These are phyloP conservation scores for Chaitophorus viminalis DNA, from an alignment of 2,888 invertebrate species.

Conservation along the genomic window DNA sequence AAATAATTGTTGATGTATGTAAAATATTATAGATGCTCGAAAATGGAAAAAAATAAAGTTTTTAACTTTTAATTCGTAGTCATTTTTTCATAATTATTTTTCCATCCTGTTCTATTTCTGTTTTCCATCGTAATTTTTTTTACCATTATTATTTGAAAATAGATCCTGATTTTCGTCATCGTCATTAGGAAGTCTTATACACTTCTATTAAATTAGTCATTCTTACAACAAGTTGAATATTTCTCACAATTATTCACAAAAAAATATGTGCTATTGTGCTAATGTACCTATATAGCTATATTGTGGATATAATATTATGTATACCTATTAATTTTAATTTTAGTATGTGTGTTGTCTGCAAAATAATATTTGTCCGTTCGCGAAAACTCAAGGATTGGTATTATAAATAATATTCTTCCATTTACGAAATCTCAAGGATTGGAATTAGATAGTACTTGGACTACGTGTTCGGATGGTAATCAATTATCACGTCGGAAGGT, in stretches of 20 bases:
- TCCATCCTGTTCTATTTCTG: not conserved
- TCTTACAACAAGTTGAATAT: not conserved
- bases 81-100: not conserved
- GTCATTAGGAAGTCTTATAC: not conserved
- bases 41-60: no score
- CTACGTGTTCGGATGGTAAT: not conserved
- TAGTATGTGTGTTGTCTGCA: no score
- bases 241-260: not conserved
- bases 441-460: no score
- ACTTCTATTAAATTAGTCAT: not conserved
- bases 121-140: not conserved
- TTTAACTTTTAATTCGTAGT: no score
- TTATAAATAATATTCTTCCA: not conserved
- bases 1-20: no score
- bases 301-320: no score
- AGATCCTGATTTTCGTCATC: not conserved
- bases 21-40: no score
- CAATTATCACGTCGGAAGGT: slow-evolving; percentile 1
- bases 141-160: no score
- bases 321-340: no score
- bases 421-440: not conserved
- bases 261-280: not conserved
- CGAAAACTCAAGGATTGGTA: not conserved
- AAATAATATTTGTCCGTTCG: not conserved
- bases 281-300: not conserved